Base-by-base conservation (phyloP, 2,888 invertebrate species). In the Coenonympha glycerion region DNA sequence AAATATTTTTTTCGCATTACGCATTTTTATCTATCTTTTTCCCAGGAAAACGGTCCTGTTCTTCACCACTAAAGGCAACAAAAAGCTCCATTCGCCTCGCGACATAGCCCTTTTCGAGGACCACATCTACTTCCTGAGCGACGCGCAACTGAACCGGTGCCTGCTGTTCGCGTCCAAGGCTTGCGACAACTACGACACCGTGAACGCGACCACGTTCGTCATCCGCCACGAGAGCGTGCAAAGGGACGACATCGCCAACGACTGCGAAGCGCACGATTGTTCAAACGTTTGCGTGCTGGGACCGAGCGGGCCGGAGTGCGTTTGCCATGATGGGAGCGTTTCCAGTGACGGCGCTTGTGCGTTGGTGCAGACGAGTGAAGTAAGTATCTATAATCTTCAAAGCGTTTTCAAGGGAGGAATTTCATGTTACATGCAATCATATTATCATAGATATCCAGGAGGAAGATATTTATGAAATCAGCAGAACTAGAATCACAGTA, bases 71-170 rank as follows among this genome's bases (percentile, higher is more conserved):
- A 77, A 84, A 18, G 71, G 78, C 0, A 72, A 88, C 22, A 8
- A 30, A 30, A 13, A 13, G 1, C 70, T 90, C 0, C 70, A 79
- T 45, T 86, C 89, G 26, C 92, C 95, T 0, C 88, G 90, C 34
- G 91, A 91, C 0, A 71, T 96, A 16, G 90, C 89, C 3, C 82
- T 95, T 34, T 93, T 92, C 70, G 95, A 95, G 69, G 92, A 94
- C 71, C 86, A 91, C 57, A 79, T 96, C 1, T 96, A 93, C 74
- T 95, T 93, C 87, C 73, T 91, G 0, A 88, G 84, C 0, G 87
- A 88, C 40, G 74, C 88, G 36, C 85, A 87, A 16, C 78, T 93
- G 22, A 82, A 82, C 13, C 91, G 89, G 49, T 93, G 93, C 62
- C 56, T 93, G 91, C 63, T 76, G 78, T n/a, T 73, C 91, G 26